Evolutionary conservation across 2,113 vertebrate species (phyloP), one percentile per base, ranked within the genome.

Genomic region (Pungitius pungitius): DNA sequence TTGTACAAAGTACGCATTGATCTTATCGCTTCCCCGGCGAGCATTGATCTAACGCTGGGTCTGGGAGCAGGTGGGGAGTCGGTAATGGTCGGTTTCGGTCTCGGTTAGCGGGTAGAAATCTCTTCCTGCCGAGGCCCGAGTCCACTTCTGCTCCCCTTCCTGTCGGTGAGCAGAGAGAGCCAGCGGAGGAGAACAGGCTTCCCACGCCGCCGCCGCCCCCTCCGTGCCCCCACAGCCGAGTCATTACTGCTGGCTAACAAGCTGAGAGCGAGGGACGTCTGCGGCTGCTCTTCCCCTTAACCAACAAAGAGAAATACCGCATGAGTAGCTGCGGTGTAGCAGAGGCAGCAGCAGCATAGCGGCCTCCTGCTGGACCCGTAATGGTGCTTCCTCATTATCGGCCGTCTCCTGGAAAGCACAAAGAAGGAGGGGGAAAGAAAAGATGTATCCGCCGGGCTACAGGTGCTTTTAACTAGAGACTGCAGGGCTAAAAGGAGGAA

Each of bases 221-320:
- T 7, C 33, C n/a, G n/a, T 7, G 1, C 33, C 33, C 0, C 33
- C 33, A 35, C 85, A 81, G 85, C 87, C 83, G 82, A 68, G 85
- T 89, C 91, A 89, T 91, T 91, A 90, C 82, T 80, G 87, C 86
- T 79, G 85, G 88, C 84, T 92, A 91, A 90, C 87, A 84, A 91
- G 87, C 87, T 82, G 82, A 82, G 85, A 87, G 85, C 81, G 15
- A 80, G 68, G 84, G 84, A 88, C 47, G 85, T 87, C 82, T 82
- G 83, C 22, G 65, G 73, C 69, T 83, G 85, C 86, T 88, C 74
- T 86, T 82, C 81, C 80, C 82, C 85, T 86, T 89, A 92, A 89
- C 90, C 87, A 92, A 89, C 86, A 90, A 87, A 91, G 84, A 82
- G 83, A 80, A 73, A 69, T 71, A 87, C 78, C 83, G 85, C 65